Evolutionary conservation across 2,113 vertebrate genomes (phyloP).

Genomic region (Symphodus melops): DNA sequence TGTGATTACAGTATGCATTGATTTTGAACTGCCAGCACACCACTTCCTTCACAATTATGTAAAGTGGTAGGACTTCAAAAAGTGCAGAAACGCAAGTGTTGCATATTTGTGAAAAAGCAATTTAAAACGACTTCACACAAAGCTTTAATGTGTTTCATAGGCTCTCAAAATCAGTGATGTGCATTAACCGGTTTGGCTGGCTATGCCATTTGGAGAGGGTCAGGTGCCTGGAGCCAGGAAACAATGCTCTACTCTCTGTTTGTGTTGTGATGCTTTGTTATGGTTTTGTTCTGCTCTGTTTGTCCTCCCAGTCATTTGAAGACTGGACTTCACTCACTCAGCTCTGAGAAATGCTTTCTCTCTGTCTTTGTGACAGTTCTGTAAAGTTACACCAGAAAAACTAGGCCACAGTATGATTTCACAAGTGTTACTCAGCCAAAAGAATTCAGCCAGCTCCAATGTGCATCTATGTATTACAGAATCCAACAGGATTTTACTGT

Average conservation of each 20-base stretch:
- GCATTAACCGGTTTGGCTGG: constrained; percentile 67
- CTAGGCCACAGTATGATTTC: constrained; percentile 65
- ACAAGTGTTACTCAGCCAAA: constrained; percentile 56
- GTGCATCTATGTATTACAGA: constrained; percentile 51
- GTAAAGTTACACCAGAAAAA: constrained; percentile 53
- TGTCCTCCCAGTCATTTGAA: constrained; percentile 60
- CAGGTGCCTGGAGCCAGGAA: constrained; percentile 69
- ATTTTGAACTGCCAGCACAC: not conserved
- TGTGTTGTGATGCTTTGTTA: constrained; percentile 72
- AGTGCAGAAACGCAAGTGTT: constrained; percentile 30
- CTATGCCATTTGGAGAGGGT: constrained; percentile 63
- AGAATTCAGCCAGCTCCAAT: constrained; percentile 49
- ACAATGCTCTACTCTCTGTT: constrained; percentile 62
- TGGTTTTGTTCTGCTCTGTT: constrained; percentile 72
- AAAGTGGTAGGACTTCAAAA: constrained; percentile 51
- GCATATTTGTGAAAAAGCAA: constrained; percentile 43
- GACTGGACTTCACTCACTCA: constrained; percentile 40
- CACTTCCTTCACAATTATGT: constrained; percentile 36
- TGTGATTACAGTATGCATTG: constrained; percentile 23
- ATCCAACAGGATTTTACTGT: constrained; percentile 21
- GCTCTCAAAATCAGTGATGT: constrained; percentile 56
- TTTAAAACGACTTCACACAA: constrained; percentile 36
- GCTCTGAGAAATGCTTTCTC: constrained; percentile 41
- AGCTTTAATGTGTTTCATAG: constrained; percentile 55
- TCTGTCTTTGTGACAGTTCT: constrained; percentile 34